Evolutionary conservation across 2,888 invertebrate genomes (phyloP), one percentile per base, ranked within the genome.

Genomic region (Meliscaeva auricollis): DNA sequence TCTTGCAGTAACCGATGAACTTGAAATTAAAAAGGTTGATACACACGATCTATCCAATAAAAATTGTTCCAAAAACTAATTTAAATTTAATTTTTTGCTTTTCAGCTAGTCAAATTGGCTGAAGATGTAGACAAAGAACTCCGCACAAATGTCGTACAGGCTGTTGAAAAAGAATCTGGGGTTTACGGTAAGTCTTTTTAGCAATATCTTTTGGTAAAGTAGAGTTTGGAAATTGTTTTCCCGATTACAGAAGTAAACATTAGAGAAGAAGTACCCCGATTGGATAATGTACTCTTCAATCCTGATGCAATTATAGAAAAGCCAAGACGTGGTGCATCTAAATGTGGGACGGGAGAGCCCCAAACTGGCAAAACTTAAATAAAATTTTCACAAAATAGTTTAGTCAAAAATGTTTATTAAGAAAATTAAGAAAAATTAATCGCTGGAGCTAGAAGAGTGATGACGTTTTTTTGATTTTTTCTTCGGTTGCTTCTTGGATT

Each of bases 91-190:
- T 56, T 32, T n/a, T 56, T 58, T n/a, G 6, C 3, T 20, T 58
- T 11, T 13, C 89, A 96, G 96, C 92, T 96, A 92, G 90, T 96
- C 7, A 93, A 95, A 90, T 93, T 95, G 88, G 94, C 95, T 0
- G 92, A 93, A 87, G 95, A 95, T 89, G 95, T 96, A 2, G 96
- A 96, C 89, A 91, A 91, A 64, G 96, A 96, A 92, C 89, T 97
- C 30, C 93, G 94, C 89, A 95, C 95, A 11, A 95, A 95, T 89
- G 94, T 97, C 1, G 94, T 97, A 78, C 96, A 97, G 92, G 95
- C 96, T 4, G 92, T 93, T 87, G 93, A 95, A 93, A 93, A 94
- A n/a, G 92, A 93, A 88, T 94, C 96, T 46, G 95, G 95, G 84
- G 93, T 93, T 87, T 96, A 93, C 92, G 94, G 96, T 96, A 93